Base-by-base conservation (phyloP, 2,113 vertebrate genomes). In the Raphicerus campestris region DNA sequence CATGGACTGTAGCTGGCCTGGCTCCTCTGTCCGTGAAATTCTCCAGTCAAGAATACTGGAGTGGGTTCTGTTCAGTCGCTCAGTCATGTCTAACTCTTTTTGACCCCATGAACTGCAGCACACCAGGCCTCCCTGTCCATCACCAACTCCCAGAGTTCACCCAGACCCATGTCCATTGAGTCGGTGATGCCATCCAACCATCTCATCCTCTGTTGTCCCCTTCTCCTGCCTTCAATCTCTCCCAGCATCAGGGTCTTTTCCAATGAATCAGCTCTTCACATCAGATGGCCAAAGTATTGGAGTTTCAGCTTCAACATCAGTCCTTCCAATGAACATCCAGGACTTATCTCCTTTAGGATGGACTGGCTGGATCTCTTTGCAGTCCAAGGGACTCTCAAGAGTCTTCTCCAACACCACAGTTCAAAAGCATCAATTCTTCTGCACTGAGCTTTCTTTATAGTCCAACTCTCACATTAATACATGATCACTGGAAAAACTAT, bases 61-160 rank as follows among this genome's bases (percentile, higher is more conserved):
- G 32, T n/a, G 61, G 61, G 61, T 63, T 32, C 14, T 16, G 30
- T 32, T 32, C 60, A 63, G 60, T 16, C 6, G 0, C 30, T 63
- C 60, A 63, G 14, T 63, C 0, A 0, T 63, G 60, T 63, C 6
- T 0, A 0, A 63, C 60, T 63, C 28, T 63, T 63, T 63, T 15
- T 0, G 0, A 32, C 30, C 30, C 60, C 60, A 63, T 32, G 60
- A 8, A 16, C 30, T 3, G 1, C 7, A 63, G 30, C 60, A 4
- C 14, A 2, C 30, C 30, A 63, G 60, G 60, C 14, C 30, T 63
- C 60, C 30, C 60, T 63, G 30, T 63, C 60, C 60, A 63, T 63
- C 30, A 63, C 60, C 30, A 63, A 3, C 60, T 63, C 60, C 30
- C 0, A 0, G 60, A 63, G 60, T 63, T 6, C 30, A 63, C 60